These are phyloP conservation scores for Trachelus tabidus DNA, from an alignment of 2,888 invertebrate species.

Conservation along the genomic window DNA sequence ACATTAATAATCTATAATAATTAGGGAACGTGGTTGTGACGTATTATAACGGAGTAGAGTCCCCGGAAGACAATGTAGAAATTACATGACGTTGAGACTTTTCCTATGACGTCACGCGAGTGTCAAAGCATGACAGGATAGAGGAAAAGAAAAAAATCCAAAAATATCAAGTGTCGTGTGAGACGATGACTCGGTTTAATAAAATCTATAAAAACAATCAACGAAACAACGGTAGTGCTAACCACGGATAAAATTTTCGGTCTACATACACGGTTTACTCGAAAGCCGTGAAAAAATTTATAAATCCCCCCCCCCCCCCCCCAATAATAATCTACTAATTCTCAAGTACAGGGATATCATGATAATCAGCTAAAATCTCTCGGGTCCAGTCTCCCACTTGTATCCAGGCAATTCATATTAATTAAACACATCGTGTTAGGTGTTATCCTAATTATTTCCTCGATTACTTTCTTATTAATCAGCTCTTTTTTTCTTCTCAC, in stretches of 20 bases:
- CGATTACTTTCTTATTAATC: not conserved
- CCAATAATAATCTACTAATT: not conserved
- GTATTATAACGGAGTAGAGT: not conserved
- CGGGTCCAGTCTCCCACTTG: not conserved
- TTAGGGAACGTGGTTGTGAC: not conserved
- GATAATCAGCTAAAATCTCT: not conserved
- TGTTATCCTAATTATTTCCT: not conserved
- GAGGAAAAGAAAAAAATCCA: not conserved
- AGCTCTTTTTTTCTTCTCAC: not conserved
- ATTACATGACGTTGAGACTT: not conserved
- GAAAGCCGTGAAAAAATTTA: not conserved
- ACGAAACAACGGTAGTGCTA: constrained; percentile 63
- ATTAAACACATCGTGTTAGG: not conserved
- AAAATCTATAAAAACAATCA: constrained; percentile 65
- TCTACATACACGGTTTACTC: constrained; percentile 30
- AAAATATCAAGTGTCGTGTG: constrained; percentile 29
- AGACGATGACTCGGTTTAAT: constrained; percentile 45
- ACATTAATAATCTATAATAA: not conserved
- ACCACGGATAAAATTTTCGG: constrained; percentile 47
- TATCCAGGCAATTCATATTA: not conserved
- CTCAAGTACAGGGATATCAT: not conserved
- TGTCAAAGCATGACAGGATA: not conserved
- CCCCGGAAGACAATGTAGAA: not conserved
- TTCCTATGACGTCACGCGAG: not conserved
- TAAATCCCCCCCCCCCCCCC: not conserved